Evolutionary conservation across 35 echinoderm and acorn worm genomes (phyloP).

Genomic region (Heliocidaris tuberculata): DNA sequence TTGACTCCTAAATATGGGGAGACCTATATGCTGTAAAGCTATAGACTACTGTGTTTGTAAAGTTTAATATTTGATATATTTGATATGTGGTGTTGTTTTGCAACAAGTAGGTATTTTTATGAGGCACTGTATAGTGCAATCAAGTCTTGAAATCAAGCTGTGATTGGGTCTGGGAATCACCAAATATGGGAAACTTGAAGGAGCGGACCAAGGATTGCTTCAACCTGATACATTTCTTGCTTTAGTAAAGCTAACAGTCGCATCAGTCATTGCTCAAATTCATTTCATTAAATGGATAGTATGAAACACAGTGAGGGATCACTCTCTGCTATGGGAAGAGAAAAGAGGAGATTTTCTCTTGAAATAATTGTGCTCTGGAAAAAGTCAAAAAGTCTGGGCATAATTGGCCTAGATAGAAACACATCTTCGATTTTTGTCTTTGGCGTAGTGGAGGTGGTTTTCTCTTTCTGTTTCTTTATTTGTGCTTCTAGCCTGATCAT

Average conservation of each 20-base stretch:
- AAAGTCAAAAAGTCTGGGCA: slow-evolving; percentile 36
- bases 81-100: not conserved
- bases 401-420: slow-evolving; percentile 34
- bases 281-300: slow-evolving; percentile 20
- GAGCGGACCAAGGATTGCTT: not conserved
- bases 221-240: slow-evolving; percentile 25
- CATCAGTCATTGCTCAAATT: slow-evolving; percentile 38
- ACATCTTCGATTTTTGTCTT: slow-evolving; percentile 35
- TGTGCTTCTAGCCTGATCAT: not conserved
- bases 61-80: not conserved
- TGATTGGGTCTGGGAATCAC: not conserved
- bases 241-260: slow-evolving; percentile 19
- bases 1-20: not conserved
- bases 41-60: not conserved
- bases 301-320: not conserved
- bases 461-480: not conserved
- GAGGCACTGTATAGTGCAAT: not conserved
- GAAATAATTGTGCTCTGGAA: slow-evolving; percentile 15
- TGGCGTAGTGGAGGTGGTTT: not conserved
- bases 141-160: slow-evolving; percentile 28
- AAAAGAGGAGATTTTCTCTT: slow-evolving; percentile 30
- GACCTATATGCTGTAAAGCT: not conserved
- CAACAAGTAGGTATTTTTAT: not conserved
- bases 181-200: slow-evolving; percentile 25
- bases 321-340: not conserved